phyloP scores from a whole-genome alignment of 2,113 vertebrate species.

The Hippocampus guttulatus region DNA sequence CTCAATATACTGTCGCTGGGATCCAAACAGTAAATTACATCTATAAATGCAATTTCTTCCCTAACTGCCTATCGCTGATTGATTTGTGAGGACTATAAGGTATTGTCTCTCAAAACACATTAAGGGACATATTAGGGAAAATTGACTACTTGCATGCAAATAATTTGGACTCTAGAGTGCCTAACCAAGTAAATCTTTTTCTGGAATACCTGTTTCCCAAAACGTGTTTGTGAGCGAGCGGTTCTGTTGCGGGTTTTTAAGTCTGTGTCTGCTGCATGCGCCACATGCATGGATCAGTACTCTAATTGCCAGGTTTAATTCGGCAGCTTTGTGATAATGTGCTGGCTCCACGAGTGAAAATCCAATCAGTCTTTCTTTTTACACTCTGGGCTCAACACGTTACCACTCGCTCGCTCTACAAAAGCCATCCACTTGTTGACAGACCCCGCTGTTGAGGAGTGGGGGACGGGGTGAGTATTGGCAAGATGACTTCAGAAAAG shows the following conservation, averaged over 20 bases:
- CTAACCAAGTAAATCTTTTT: neutral
- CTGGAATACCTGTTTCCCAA: neutral
- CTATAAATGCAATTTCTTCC: neutral
- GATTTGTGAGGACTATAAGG: neutral
- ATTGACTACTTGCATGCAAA: neutral
- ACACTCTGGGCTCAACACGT: neutral
- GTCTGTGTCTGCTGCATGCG: neutral
- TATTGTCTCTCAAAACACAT: neutral
- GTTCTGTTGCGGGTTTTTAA: neutral
- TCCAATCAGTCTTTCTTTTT: neutral
- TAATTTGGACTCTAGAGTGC: neutral
- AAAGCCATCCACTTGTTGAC: neutral
- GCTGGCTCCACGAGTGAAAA: neutral
- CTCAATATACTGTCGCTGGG: neutral
- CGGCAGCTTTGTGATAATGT: neutral
- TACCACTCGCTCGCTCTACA: neutral
- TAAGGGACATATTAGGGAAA: neutral
- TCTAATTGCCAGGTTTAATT: neutral
- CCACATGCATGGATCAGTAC: neutral
- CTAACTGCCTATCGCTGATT: neutral
- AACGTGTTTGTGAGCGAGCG: neutral
- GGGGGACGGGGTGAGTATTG: neutral
- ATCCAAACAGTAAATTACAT: neutral
- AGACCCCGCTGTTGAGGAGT: neutral
- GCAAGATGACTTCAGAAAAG: neutral